Conservation (phyloP, 2,113 vertebrate genomes). For the Sterrhoptilus dennistouni region DNA sequence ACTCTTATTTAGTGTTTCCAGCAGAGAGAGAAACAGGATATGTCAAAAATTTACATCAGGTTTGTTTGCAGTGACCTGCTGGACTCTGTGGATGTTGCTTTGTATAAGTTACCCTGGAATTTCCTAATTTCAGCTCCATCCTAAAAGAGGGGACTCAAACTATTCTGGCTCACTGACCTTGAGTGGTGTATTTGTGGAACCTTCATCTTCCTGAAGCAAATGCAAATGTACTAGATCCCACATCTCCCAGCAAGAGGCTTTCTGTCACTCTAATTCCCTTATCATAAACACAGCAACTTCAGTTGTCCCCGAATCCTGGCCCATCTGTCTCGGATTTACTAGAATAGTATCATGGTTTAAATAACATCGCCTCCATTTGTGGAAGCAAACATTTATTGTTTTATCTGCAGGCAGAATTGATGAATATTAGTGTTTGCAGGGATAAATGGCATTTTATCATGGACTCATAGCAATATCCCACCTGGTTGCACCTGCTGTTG, state of each 20-base stretch:
- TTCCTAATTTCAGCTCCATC: too few species aligned
- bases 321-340: slow-evolving; percentile 35
- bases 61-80: neutral
- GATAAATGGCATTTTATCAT: neutral
- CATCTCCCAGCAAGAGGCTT: neutral
- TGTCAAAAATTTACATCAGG: neutral
- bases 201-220: neutral
- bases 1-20: neutral
- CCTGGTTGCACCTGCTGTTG: neutral
- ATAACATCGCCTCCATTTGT: neutral
- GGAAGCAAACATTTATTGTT: slow-evolving; percentile 5
- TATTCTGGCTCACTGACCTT: neutral
- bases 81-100: neutral
- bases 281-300: slow-evolving; percentile 34
- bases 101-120: neutral
- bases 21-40: neutral
- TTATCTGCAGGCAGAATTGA: neutral
- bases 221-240: slow-evolving; percentile 6
- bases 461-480: neutral
- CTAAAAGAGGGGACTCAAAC: too few species aligned
- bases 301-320: slow-evolving; percentile 17
- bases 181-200: neutral
- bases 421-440: neutral
- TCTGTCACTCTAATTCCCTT: slow-evolving; percentile 44
- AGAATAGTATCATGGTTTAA: slow-evolving; percentile 34